Evolutionary conservation across 2,113 vertebrate species (phyloP).

Genomic region (Catagonus wagneri): DNA sequence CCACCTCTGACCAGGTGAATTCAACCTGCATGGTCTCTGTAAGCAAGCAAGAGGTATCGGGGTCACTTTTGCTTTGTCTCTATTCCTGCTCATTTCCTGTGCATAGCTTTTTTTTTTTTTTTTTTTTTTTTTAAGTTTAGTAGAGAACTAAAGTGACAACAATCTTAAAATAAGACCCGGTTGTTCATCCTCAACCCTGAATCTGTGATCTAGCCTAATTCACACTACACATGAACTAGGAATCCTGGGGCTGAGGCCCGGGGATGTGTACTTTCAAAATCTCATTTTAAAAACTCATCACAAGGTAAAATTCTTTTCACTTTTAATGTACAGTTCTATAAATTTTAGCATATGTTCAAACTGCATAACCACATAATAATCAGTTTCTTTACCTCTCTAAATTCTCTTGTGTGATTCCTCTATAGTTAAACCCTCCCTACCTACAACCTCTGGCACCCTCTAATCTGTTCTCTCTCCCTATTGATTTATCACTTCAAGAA

Average conservation of each 20-base stretch:
- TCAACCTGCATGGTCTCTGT: neutral
- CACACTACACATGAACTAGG: neutral
- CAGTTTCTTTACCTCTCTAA: neutral
- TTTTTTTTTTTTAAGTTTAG: neutral
- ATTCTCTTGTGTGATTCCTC: neutral
- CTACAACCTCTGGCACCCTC: neutral
- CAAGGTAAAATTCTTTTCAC: neutral
- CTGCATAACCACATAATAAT: neutral
- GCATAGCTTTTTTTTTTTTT: constrained; percentile 21
- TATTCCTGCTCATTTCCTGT: neutral
- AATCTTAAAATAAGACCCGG: neutral
- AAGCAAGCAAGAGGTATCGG: neutral
- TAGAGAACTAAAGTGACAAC: neutral
- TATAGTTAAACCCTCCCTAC: neutral
- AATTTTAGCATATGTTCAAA: neutral
- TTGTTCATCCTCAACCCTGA: constrained; percentile 4
- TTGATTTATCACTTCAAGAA: neutral
- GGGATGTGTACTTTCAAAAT: neutral
- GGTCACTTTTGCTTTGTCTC: neutral
- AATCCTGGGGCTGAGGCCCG: neutral
- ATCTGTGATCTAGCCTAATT: neutral
- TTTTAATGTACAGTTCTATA: neutral
- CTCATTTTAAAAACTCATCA: constrained; percentile 31
- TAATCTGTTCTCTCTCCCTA: neutral
- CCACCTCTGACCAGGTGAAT: neutral